Conservation (phyloP, 2,113 vertebrate genomes). For the Gallinago undulata region DNA sequence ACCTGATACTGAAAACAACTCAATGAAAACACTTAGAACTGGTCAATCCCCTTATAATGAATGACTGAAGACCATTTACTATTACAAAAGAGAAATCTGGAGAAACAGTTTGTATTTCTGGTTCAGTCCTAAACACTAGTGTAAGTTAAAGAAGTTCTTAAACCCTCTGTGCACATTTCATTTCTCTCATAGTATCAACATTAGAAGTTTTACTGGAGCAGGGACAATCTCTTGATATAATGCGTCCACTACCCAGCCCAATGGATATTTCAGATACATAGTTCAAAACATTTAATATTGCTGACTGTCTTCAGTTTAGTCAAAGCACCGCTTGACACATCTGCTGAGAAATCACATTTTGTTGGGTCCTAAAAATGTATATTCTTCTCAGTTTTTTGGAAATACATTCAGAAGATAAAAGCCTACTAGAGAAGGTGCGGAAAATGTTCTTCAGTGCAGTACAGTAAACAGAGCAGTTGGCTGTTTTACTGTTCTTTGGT, state of each 20-base stretch:
- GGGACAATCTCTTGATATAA: not conserved
- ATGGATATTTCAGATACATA: not conserved
- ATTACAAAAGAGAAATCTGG: not conserved
- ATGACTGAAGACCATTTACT: not conserved
- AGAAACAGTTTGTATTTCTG: not conserved
- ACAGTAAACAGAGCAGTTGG: not conserved
- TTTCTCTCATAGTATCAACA: not conserved
- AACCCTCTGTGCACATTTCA: not conserved
- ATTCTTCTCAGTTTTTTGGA: not conserved
- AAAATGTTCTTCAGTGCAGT: not conserved
- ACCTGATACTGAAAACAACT: not conserved
- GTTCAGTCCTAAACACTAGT: not conserved
- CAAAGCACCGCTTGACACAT: not conserved
- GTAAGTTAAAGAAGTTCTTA: not conserved
- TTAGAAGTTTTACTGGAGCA: not conserved
- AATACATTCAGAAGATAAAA: not conserved
- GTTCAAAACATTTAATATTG: not conserved
- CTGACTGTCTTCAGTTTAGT: not conserved
- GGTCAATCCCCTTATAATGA: not conserved
- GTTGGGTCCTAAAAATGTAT: not conserved
- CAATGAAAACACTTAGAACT: not conserved
- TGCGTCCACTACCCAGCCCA: not conserved
- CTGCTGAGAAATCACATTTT: not conserved
- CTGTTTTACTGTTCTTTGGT: not conserved
- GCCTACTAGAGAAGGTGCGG: not conserved